A percentile compares a stretch with the other conserved stretches of the same genome.
Conservation (phyloP, 1,140 invertebrate species). For the Procambarus clarkii region DNA sequence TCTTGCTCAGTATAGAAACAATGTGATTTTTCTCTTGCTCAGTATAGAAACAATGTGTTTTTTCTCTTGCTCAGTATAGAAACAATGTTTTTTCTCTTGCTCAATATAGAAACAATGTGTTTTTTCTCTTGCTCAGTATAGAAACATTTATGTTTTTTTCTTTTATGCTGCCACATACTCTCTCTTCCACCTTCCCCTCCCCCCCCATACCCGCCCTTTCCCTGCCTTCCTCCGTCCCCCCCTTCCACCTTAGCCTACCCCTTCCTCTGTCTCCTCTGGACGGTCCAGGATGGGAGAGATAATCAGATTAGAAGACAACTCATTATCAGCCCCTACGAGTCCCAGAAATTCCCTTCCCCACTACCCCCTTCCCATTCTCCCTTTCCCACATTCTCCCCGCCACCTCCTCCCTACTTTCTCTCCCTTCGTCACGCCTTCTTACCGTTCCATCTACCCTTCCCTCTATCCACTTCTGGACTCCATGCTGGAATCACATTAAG, state of each 20-base stretch:
- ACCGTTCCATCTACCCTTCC: not conserved
- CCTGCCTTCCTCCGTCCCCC: too few species aligned
- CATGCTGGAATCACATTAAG: constrained; percentile 17
- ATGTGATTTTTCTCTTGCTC: too few species aligned
- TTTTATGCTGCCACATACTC: not conserved
- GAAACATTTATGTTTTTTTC: not conserved
- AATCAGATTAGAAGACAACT: constrained; percentile 62
- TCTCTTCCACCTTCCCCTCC: not conserved
- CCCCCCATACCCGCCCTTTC: not conserved
- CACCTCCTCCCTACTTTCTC: not conserved
- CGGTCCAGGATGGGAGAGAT: constrained; percentile 45
- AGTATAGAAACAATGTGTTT: too few species aligned
- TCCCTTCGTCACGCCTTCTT: not conserved
- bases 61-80: too few species aligned
- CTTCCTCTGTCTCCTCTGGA: constrained; percentile 31
- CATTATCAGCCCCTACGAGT: constrained; percentile 49
- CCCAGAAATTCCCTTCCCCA: constrained; percentile 3
- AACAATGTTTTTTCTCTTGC: too few species aligned
- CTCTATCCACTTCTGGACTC: not conserved
- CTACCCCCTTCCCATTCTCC: not conserved
- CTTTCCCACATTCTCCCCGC: not conserved
- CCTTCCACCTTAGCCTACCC: not conserved
- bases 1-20: too few species aligned
- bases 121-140: too few species aligned
- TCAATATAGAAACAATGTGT: too few species aligned